Evolutionary conservation across 2,888 invertebrate species (phyloP).

Genomic region (Vannuccia rotundouncinata): DNA sequence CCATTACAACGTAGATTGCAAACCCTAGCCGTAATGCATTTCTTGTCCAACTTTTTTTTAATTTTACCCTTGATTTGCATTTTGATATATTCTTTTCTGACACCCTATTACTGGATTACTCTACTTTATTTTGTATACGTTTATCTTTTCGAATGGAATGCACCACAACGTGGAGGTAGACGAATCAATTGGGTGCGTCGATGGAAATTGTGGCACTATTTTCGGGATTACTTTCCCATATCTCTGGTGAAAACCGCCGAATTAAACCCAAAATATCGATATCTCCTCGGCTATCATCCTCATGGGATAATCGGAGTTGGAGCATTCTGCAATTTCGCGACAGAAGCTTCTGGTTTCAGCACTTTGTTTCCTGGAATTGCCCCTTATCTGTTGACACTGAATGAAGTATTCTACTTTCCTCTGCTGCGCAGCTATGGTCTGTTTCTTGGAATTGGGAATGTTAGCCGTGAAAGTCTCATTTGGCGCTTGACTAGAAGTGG

Average conservation of each 20-base stretch:
- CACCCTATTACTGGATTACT: conserved; percentile 44
- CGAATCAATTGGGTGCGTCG: conserved; percentile 62
- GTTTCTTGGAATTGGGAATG: conserved; percentile 55
- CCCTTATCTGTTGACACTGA: conserved; percentile 63
- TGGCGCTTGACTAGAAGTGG: conserved; percentile 52
- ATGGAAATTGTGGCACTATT: conserved; percentile 66
- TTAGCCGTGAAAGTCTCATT: conserved; percentile 64
- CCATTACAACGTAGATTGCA: conserved; percentile 73
- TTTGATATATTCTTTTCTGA: conserved; percentile 61
- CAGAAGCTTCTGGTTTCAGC: conserved; percentile 61
- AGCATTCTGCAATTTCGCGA: conserved; percentile 70
- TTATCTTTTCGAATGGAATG: conserved; percentile 63
- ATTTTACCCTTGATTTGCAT: conserved; percentile 54
- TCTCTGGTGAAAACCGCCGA: conserved; percentile 74
- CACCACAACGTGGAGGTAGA: conserved; percentile 61
- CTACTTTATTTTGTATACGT: conserved; percentile 66
- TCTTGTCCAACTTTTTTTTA: conserved; percentile 66
- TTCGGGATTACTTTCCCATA: conserved; percentile 74
- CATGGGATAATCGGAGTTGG: conserved; percentile 81
- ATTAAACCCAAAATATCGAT: conserved; percentile 71
- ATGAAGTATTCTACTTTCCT: conserved; percentile 69
- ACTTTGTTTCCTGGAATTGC: conserved; percentile 58
- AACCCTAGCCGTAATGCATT: conserved; percentile 69
- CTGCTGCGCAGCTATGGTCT: conserved; percentile 66
- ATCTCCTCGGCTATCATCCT: conserved; percentile 75